Conservation (phyloP, 2,888 invertebrate species). For the Plagiodera versicolora region DNA sequence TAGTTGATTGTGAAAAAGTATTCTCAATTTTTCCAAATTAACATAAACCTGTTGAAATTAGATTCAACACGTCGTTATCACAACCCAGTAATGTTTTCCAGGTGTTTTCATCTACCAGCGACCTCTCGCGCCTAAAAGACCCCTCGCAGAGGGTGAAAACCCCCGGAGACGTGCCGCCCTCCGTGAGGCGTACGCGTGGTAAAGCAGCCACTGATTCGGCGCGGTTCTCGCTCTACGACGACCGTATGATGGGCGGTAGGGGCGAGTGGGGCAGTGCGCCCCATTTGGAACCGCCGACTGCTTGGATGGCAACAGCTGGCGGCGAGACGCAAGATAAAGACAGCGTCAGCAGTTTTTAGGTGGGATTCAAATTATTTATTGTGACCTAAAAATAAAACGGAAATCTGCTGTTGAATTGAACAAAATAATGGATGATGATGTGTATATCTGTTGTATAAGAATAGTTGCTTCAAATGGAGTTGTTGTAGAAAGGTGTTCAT, state of each 20-base stretch:
- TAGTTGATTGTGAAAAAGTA: too few relatives aligned
- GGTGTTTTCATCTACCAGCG: constrained; percentile 70
- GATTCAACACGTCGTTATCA: too few relatives aligned
- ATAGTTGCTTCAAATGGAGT: too few relatives aligned
- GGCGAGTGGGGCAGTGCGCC: constrained; percentile 55
- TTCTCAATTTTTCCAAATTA: too few relatives aligned
- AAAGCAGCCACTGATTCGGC: constrained; percentile 64
- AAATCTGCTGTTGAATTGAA: too few relatives aligned
- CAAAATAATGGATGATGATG: too few relatives aligned
- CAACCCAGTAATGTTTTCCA: too few relatives aligned
- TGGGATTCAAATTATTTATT: too few relatives aligned
- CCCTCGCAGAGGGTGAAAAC: constrained; percentile 79
- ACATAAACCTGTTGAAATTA: too few relatives aligned
- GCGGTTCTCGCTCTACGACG: constrained; percentile 83
- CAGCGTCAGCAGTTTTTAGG: constrained; percentile 55
- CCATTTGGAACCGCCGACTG: constrained; percentile 48
- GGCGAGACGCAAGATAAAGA: constrained; percentile 48
- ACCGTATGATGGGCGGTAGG: constrained; percentile 76
- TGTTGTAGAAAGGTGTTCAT: too few relatives aligned
- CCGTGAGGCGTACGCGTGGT: constrained; percentile 70
- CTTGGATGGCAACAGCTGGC: constrained; percentile 27
- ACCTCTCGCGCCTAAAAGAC: constrained; percentile 68
- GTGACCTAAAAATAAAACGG: too few relatives aligned
- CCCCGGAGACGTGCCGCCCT: constrained; percentile 79
- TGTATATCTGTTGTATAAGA: too few relatives aligned